Evolutionary conservation across 2,888 invertebrate genomes (phyloP).

Genomic region (Acleris sparsana): DNA sequence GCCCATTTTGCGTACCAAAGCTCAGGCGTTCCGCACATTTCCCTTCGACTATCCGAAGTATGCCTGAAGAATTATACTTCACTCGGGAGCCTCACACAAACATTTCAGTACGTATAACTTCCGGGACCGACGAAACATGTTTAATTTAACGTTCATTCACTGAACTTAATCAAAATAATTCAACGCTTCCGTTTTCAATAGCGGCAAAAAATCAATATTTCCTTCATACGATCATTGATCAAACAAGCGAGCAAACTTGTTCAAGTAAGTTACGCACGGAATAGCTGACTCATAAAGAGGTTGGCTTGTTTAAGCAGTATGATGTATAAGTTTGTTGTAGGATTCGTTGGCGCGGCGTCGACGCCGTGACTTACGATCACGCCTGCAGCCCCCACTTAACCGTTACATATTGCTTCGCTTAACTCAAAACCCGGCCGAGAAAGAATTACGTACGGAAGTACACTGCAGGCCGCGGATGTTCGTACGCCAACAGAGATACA

Average conservation of each 20-base stretch:
- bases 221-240: constrained; percentile 42
- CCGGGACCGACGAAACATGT: constrained; percentile 4
- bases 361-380: constrained; percentile 69
- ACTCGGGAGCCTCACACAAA: constrained; percentile 9
- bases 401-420: constrained; percentile 72
- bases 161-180: constrained; percentile 13
- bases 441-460: constrained; percentile 64
- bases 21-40: constrained; percentile 24
- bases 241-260: constrained; percentile 38
- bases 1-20: constrained; percentile 25
- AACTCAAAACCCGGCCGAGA: constrained; percentile 64
- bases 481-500: constrained; percentile 52
- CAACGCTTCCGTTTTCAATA: constrained; percentile 8
- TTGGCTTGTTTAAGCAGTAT: constrained; percentile 58
- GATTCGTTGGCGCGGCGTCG: constrained; percentile 51
- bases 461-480: constrained; percentile 47
- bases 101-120: constrained; percentile 4
- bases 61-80: constrained; percentile 27
- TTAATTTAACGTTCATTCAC: constrained; percentile 5
- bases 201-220: constrained; percentile 26
- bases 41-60: constrained; percentile 26
- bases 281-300: constrained; percentile 44
- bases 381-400: constrained; percentile 67
- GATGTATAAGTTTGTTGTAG: constrained; percentile 58
- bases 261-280: constrained; percentile 33